Percentiles rank a stretch among this genome's conserved stretches.
These are phyloP conservation scores for Geotrypetes seraphini DNA, from an alignment of 2,797 vertebrate genomes.

Conservation along the genomic window DNA sequence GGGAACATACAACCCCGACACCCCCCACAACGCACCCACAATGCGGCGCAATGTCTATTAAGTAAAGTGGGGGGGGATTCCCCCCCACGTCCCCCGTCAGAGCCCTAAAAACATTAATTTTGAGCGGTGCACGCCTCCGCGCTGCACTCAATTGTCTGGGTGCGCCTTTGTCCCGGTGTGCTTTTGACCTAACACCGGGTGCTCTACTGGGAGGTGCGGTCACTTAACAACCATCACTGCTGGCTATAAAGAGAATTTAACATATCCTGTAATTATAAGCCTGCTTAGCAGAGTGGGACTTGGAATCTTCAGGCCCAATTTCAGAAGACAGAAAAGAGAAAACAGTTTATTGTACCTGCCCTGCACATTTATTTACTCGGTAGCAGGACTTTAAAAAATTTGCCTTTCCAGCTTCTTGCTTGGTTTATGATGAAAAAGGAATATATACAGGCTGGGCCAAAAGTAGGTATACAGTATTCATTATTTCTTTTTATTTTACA, in stretches of 20 bases:
- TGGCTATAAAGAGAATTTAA: conserved; percentile 70
- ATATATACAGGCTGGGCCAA: too few species aligned
- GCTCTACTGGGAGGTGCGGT: conserved; percentile 51
- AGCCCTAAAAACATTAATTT: too few species aligned
- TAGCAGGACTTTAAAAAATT: conserved; percentile 31
- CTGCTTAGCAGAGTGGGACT: conserved; percentile 48
- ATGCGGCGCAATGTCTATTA: too few species aligned
- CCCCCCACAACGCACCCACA: too few species aligned
- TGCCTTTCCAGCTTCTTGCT: conserved; percentile 1
- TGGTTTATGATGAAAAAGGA: conserved; percentile 26
- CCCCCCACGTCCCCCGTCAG: too few species aligned
- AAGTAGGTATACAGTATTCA: too few species aligned
- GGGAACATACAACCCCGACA: too few species aligned
- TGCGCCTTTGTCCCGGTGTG: too few species aligned
- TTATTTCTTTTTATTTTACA: too few species aligned
- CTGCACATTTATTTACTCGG: conserved; percentile 53
- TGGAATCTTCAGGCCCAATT: conserved; percentile 58
- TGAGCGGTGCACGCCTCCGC: too few species aligned
- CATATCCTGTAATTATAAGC: conserved; percentile 77
- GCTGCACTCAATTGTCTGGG: too few species aligned
- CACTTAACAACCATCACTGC: conserved; percentile 58
- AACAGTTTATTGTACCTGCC: conserved; percentile 63
- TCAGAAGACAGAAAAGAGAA: conserved; percentile 47
- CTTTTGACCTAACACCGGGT: conserved; percentile 50
- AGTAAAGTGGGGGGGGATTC: too few species aligned